Evolutionary conservation across 2,113 vertebrate species (phyloP).

Genomic region (Coptodon bakossiorum): DNA sequence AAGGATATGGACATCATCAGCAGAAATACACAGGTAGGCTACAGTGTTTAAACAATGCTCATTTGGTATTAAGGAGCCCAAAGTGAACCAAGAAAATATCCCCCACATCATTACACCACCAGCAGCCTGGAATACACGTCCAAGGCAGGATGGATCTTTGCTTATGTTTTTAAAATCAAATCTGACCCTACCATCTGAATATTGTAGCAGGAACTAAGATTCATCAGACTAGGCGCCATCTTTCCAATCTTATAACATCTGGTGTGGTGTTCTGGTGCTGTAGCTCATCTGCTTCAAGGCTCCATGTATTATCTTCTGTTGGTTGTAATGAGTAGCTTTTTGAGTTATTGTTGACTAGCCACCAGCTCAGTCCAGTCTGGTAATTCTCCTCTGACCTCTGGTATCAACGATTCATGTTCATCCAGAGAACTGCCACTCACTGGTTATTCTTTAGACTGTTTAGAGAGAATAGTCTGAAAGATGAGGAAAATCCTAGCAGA

Average conservation of each 20-base stretch:
- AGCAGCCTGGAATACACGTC: neutral
- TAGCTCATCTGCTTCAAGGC: neutral
- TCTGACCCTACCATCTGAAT: neutral
- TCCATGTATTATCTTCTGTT: neutral
- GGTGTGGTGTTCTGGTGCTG: neutral
- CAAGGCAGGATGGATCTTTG: neutral
- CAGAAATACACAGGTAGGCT: neutral
- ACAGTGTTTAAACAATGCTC: neutral
- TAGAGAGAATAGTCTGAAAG: neutral
- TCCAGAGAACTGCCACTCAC: neutral
- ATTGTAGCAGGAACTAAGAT: neutral
- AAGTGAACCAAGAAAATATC: neutral
- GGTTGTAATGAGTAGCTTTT: neutral
- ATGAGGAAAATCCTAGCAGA: neutral
- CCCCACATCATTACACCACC: neutral
- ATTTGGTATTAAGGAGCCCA: neutral
- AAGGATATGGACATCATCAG: neutral
- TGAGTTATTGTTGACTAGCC: neutral
- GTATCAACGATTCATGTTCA: neutral
- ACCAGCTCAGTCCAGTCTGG: neutral
- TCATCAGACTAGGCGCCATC: neutral
- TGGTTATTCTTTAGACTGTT: neutral
- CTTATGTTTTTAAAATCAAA: neutral
- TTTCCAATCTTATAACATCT: neutral
- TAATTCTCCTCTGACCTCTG: neutral